phyloP scores from a whole-genome alignment of 2,113 vertebrate species.

The Siniperca chuatsi region DNA sequence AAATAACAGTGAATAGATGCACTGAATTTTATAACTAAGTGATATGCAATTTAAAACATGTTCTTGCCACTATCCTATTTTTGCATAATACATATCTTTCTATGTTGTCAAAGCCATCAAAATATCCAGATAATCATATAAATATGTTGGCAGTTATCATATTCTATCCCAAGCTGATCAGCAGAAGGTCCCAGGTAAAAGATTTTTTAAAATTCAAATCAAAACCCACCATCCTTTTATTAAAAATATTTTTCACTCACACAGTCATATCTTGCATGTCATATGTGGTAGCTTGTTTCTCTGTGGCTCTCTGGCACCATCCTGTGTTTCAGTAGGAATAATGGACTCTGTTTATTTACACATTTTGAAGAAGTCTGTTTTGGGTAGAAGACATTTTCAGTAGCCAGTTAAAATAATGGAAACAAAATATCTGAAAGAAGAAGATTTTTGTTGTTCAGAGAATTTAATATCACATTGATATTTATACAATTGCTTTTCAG shows the following conservation, averaged over 20 bases:
- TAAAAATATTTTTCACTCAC: neutral
- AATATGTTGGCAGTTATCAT: neutral
- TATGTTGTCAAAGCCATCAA: neutral
- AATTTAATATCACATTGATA: neutral
- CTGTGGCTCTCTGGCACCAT: constrained; percentile 80
- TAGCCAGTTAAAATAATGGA: neutral
- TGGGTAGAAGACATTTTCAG: neutral
- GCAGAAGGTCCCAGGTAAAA: neutral
- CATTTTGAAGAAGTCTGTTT: neutral
- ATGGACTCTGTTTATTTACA: constrained; percentile 31
- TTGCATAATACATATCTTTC: neutral
- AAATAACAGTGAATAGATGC: neutral
- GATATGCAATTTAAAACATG: constrained; percentile 32
- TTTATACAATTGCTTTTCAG: neutral
- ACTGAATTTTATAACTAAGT: constrained; percentile 22
- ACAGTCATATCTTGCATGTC: constrained; percentile 5
- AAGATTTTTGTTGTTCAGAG: neutral
- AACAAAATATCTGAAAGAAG: neutral
- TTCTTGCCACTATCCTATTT: neutral
- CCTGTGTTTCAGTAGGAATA: constrained; percentile 71
- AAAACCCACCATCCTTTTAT: neutral
- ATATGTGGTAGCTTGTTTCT: constrained; percentile 13
- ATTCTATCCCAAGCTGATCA: neutral
- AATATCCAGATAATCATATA: neutral
- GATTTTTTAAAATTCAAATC: neutral